A percentile compares a stretch with the other conserved stretches of the same genome.
phyloP scores from a whole-genome alignment of 2,113 vertebrate genomes.

The Dascyllus trimaculatus region DNA sequence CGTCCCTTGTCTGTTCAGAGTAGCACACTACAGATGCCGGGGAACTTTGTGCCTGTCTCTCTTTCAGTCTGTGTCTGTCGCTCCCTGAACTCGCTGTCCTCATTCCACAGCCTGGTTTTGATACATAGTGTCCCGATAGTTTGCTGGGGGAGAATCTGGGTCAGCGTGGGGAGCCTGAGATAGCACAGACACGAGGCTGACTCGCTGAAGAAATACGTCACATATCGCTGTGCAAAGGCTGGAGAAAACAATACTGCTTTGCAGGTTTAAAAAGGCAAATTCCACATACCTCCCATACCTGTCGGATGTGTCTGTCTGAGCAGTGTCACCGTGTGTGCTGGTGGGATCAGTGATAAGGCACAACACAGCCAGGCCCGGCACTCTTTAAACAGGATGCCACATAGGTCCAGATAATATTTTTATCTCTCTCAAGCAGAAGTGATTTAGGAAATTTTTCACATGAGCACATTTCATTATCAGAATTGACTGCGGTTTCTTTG shows the following conservation, averaged over 20 bases:
- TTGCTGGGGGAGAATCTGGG: constrained; percentile 70
- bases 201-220: constrained; percentile 29
- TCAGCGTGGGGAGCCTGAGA: constrained; percentile 57
- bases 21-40: neutral
- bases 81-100: constrained; percentile 64
- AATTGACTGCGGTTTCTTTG: constrained; percentile 19
- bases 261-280: neutral
- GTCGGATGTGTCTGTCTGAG: neutral
- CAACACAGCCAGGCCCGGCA: neutral
- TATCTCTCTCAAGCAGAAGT: neutral
- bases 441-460: constrained; percentile 12
- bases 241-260: constrained; percentile 3
- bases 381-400: constrained; percentile 13
- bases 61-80: constrained; percentile 26
- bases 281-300: neutral
- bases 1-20: neutral
- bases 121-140: constrained; percentile 62
- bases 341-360: neutral
- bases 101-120: constrained; percentile 72
- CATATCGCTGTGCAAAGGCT: neutral
- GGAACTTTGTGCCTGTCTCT: constrained; percentile 21
- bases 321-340: no score
- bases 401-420: neutral
- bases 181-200: constrained; percentile 48
- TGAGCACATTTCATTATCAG: constrained; percentile 24